A percentile compares a stretch with the other conserved stretches of the same genome.
Evolutionary conservation across 2,113 vertebrate species (phyloP).

Genomic region (Oreochromis tanganicae): DNA sequence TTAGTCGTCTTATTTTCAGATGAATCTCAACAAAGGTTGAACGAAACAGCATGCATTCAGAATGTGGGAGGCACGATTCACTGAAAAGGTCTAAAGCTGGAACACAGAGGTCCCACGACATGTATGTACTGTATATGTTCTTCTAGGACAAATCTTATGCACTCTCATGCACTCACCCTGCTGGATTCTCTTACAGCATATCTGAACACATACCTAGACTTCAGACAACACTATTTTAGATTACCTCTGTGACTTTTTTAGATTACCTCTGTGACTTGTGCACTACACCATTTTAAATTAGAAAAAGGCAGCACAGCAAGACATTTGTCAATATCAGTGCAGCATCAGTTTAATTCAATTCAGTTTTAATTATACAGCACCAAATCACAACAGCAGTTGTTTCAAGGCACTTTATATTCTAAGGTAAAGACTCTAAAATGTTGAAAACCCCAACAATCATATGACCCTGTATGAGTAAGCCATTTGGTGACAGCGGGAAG

Average conservation of each 20-base stretch:
- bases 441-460: not conserved
- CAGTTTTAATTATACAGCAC: not conserved
- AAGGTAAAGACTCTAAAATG: not conserved
- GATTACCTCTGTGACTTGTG: not conserved
- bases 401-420: not conserved
- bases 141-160: not conserved
- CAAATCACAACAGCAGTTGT: not conserved
- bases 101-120: not conserved
- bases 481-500: too few species aligned
- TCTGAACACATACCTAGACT: not conserved
- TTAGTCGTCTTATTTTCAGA: not conserved
- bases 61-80: constrained; percentile 12
- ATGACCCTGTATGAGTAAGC: too few species aligned
- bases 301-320: not conserved
- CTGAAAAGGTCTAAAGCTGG: not conserved
- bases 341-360: not conserved
- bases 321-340: not conserved
- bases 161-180: not conserved
- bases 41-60: not conserved
- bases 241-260: not conserved
- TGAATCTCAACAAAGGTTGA: not conserved
- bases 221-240: not conserved
- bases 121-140: not conserved
- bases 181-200: not conserved
- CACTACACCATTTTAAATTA: not conserved